These are phyloP conservation scores for Nemurella pictetii DNA, from an alignment of 2,888 invertebrate genomes.

Conservation along the genomic window DNA sequence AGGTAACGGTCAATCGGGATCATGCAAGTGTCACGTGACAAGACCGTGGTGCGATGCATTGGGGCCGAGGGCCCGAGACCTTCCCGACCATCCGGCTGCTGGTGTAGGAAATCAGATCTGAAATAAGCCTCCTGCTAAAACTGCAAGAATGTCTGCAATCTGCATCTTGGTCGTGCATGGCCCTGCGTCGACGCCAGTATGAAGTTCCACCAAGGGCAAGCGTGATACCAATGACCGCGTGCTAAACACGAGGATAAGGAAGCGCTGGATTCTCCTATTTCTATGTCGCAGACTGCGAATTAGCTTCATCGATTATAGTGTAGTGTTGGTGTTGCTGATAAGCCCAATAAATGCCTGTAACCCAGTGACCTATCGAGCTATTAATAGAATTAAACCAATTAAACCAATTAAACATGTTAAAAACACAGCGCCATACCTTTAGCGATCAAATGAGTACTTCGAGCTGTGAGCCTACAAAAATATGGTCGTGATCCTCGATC, in stretches of 20 bases:
- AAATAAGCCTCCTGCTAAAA: too few relatives aligned
- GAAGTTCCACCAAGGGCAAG: not conserved
- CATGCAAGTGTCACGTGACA: not conserved
- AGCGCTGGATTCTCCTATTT: not conserved
- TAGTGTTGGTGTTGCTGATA: not conserved
- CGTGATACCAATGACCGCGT: not conserved
- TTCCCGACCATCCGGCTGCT: too few relatives aligned
- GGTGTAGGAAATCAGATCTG: too few relatives aligned
- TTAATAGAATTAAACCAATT: not conserved
- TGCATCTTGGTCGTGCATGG: too few relatives aligned
- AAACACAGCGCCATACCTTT: too few relatives aligned
- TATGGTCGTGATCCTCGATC: too few relatives aligned
- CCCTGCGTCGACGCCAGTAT: too few relatives aligned
- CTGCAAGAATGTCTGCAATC: too few relatives aligned
- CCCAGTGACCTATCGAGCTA: slow-evolving; percentile 2
- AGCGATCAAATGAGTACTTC: too few relatives aligned
- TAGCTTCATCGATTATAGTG: not conserved
- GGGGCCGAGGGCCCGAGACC: too few relatives aligned
- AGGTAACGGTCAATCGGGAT: not conserved
- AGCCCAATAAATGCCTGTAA: not conserved
- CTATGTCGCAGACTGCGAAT: not conserved
- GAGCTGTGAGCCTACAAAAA: too few relatives aligned
- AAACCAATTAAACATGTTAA: too few relatives aligned
- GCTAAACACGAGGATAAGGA: not conserved
- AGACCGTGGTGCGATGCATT: not conserved